Conservation (phyloP, 2,888 invertebrate species). For the Teinopalpus imperialis region DNA sequence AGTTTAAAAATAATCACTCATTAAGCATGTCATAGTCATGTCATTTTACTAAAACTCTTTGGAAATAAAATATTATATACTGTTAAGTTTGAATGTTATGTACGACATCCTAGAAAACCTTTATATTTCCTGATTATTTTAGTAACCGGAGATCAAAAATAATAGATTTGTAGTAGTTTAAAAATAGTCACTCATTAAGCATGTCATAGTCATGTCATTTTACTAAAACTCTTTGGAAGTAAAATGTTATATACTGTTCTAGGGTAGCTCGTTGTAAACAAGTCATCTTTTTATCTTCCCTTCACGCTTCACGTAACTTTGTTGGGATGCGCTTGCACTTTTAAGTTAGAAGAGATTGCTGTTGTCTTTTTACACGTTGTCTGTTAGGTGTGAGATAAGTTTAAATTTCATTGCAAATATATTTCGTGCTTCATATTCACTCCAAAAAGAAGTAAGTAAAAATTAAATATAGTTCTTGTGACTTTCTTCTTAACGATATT, state of each 20-base stretch:
- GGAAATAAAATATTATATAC: slow-evolving; percentile 14
- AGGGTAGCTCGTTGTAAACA: slow-evolving; percentile 16
- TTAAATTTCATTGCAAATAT: too few species aligned
- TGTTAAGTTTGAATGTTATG: too few species aligned
- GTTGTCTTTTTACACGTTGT: slow-evolving; percentile 9
- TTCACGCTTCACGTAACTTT: slow-evolving; percentile 25
- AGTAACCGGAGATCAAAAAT: neutral
- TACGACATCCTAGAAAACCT: too few species aligned
- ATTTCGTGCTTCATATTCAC: too few species aligned
- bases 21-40: slow-evolving; percentile 4
- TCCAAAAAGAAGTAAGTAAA: too few species aligned
- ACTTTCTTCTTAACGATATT: too few species aligned
- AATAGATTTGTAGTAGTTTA: neutral
- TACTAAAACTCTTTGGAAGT: slow-evolving; percentile 11
- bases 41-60: slow-evolving; percentile 9
- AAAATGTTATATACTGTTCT: slow-evolving; percentile 9
- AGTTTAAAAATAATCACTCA: neutral
- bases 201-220: slow-evolving; percentile 5
- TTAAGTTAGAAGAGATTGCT: slow-evolving; percentile 19
- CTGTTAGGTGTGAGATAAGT: too few species aligned
- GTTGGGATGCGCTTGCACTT: slow-evolving; percentile 26
- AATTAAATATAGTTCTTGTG: too few species aligned
- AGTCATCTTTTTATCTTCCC: slow-evolving; percentile 26
- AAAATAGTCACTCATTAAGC: neutral
- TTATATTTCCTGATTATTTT: too few species aligned